Conservation (phyloP, 2,888 invertebrate genomes). For the Nezara viridula region DNA sequence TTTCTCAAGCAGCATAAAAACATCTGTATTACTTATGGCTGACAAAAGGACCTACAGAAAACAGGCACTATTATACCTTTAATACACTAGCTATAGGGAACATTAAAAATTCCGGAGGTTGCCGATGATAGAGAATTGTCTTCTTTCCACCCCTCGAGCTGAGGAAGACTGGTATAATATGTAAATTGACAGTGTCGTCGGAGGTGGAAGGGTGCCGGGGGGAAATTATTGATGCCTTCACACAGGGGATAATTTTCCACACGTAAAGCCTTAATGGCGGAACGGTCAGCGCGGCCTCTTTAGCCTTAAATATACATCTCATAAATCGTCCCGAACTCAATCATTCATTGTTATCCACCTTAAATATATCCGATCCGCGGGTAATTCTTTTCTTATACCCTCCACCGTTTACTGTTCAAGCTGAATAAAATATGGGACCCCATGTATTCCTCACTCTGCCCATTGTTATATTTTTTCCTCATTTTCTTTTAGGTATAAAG, state of each 20-base stretch:
- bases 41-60: background rate
- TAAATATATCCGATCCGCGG: slow-evolving; percentile 9
- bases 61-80: background rate
- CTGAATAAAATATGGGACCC: background rate
- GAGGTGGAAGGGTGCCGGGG: slow-evolving; percentile 6
- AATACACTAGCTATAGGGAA: background rate
- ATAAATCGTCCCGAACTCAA: slow-evolving; percentile 15
- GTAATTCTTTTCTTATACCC: slow-evolving; percentile 30
- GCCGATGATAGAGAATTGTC: slow-evolving; percentile 4
- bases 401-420: background rate
- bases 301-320: slow-evolving; percentile 44
- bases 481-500: background rate
- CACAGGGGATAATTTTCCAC: slow-evolving; percentile 47
- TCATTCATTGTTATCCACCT: slow-evolving; percentile 19
- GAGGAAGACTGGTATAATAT: slow-evolving; percentile 35
- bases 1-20: background rate
- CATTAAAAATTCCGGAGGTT: slow-evolving; percentile 35
- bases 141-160: background rate
- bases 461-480: background rate
- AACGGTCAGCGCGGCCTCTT: background rate
- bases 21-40: background rate
- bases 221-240: slow-evolving; percentile 47
- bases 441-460: background rate
- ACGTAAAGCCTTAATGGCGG: slow-evolving; percentile 26
- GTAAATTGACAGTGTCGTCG: slow-evolving; percentile 44